Conservation (phyloP, 2,113 vertebrate genomes). For the Struthidea cinerea region DNA sequence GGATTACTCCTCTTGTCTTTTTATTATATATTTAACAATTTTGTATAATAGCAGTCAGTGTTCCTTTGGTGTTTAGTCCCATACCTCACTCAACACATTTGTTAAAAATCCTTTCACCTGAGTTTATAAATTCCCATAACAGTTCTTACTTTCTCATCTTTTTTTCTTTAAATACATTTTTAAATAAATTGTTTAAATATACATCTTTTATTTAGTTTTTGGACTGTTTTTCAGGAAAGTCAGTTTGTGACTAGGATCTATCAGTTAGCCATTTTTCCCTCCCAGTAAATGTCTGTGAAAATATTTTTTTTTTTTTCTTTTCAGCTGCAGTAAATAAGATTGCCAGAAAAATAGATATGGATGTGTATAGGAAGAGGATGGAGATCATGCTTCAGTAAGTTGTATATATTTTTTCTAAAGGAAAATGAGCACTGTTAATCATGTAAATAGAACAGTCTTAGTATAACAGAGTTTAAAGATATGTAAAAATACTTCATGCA, state of each 20-base stretch:
- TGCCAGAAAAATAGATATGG: slow-evolving; percentile 75
- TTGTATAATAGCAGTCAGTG: not conserved
- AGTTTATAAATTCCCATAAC: not conserved
- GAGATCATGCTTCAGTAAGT: slow-evolving; percentile 94
- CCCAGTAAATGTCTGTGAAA: not conserved
- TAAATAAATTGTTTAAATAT: not conserved
- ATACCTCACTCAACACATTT: not conserved
- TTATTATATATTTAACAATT: not conserved
- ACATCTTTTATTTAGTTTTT: not conserved
- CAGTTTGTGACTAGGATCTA: not conserved
- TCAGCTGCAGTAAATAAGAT: slow-evolving; percentile 74
- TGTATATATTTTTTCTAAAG: not conserved
- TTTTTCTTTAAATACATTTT: not conserved
- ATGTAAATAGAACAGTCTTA: not conserved
- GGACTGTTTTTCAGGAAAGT: not conserved
- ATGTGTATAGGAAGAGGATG: slow-evolving; percentile 82
- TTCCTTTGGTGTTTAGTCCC: not conserved
- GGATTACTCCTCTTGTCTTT: not conserved
- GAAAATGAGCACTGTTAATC: not conserved
- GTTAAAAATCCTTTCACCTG: not conserved
- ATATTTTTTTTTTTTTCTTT: not conserved
- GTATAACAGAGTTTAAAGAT: not conserved
- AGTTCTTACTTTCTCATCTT: not conserved
- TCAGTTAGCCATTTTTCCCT: not conserved
- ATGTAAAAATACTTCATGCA: not conserved